Percentiles rank a stretch among this genome's conserved stretches.
Conservation (phyloP, 2,113 vertebrate genomes). For the Gila orcuttii region DNA sequence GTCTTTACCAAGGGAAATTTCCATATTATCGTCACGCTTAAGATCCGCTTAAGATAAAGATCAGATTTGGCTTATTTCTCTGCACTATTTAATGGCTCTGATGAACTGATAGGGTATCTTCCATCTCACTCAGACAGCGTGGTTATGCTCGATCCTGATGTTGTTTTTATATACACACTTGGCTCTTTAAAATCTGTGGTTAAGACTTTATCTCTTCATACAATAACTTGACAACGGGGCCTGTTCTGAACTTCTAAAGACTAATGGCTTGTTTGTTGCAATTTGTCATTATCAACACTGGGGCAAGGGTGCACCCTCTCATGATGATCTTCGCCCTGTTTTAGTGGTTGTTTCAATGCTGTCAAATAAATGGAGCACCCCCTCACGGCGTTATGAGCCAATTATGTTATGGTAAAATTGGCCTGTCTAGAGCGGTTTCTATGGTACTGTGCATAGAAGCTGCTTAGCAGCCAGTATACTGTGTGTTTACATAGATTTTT, state of each 20-base stretch:
- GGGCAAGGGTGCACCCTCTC: not conserved
- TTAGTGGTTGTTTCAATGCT: conserved; percentile 12
- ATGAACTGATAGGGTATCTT: conserved; percentile 22
- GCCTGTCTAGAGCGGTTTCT: conserved; percentile 13
- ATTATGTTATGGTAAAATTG: conserved; percentile 25
- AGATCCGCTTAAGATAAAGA: conserved; percentile 40
- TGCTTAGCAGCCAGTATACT: not conserved
- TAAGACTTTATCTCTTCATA: conserved; percentile 20
- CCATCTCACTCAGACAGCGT: not conserved
- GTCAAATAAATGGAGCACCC: not conserved
- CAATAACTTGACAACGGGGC: not conserved
- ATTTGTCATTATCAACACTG: not conserved
- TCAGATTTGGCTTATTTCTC: conserved; percentile 30
- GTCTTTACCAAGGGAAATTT: conserved; percentile 38
- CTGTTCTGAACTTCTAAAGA: not conserved
- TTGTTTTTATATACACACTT: conserved; percentile 6
- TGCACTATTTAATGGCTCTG: conserved; percentile 42
- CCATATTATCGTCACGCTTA: conserved; percentile 39
- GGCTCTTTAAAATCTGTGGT: conserved; percentile 17
- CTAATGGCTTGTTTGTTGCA: not conserved
- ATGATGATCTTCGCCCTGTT: not conserved
- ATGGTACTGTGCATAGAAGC: conserved; percentile 14
- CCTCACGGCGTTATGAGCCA: conserved; percentile 16
- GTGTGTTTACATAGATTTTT: not conserved
- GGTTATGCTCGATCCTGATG: not conserved